These are phyloP conservation scores for Drosophila azteca DNA, from an alignment of 1,140 invertebrate genomes.

Conservation along the genomic window DNA sequence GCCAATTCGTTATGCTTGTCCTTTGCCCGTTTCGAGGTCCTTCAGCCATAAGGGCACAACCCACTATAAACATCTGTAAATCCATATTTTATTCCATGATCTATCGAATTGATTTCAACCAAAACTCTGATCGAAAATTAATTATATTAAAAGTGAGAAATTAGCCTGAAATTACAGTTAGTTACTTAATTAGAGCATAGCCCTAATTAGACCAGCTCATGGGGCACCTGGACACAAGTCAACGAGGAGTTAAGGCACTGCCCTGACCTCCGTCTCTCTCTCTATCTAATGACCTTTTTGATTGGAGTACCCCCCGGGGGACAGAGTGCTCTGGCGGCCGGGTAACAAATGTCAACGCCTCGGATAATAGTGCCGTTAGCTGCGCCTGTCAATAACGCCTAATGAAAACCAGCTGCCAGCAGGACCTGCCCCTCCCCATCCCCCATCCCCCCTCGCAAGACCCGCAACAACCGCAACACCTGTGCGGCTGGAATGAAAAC, in stretches of 20 bases:
- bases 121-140: not conserved
- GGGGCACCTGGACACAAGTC: conserved; percentile 39
- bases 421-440: not conserved
- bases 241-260: conserved; percentile 29
- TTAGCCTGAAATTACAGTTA: not conserved
- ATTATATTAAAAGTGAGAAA: not conserved
- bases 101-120: no score
- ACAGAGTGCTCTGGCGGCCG: conserved; percentile 44
- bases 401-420: conserved; percentile 74
- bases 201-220: conserved; percentile 44
- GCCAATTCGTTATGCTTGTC: conserved; percentile 58
- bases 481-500: conserved; percentile 16
- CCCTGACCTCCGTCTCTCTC: conserved; percentile 6
- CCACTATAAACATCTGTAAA: not conserved
- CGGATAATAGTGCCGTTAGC: conserved; percentile 72
- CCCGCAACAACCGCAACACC: conserved; percentile 13
- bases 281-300: conserved; percentile 73
- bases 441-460: conserved; percentile 5
- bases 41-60: not conserved
- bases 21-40: conserved; percentile 26
- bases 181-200: conserved; percentile 45
- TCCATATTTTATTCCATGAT: not conserved
- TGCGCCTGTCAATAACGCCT: conserved; percentile 72
- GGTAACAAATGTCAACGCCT: conserved; percentile 73
- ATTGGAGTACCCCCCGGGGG: conserved; percentile 55